phyloP scores from a whole-genome alignment of 92 coral and sea anemone species.

The Heteractis magnifica region DNA sequence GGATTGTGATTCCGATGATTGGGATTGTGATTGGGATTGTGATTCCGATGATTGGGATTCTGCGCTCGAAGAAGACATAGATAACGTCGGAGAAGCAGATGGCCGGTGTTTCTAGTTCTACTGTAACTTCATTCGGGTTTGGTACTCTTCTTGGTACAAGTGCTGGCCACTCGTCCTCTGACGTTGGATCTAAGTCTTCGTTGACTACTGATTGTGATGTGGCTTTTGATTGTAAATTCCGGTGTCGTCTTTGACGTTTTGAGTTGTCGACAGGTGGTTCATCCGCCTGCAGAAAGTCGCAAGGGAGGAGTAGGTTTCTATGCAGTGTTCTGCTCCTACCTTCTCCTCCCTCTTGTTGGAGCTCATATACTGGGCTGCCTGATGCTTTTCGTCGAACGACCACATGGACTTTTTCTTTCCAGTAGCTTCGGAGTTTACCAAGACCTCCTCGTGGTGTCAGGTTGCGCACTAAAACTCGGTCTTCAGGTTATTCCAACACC shows the following conservation, averaged over 20 bases:
- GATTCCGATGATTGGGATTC: no score
- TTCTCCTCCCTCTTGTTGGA: conserved; percentile 27
- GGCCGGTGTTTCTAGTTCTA: no score
- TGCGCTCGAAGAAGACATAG: no score
- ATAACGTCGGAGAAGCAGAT: no score
- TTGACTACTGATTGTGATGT: background rate
- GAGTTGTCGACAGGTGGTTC: background rate
- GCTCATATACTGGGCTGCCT: conserved; percentile 43
- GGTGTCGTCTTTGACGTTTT: background rate
- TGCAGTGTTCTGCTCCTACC: conserved; percentile 30
- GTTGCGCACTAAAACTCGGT: conserved; percentile 43
- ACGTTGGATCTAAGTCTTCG: background rate
- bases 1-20: no score
- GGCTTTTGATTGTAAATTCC: conserved; percentile 3
- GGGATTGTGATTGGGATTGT: no score
- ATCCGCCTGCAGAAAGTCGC: conserved; percentile 43
- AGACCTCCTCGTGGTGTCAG: conserved; percentile 42
- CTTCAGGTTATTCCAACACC: conserved; percentile 38
- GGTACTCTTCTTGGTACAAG: background rate
- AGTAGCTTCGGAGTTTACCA: conserved; percentile 39
- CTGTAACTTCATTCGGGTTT: background rate
- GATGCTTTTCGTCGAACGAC: conserved; percentile 35
- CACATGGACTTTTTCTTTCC: conserved; percentile 46
- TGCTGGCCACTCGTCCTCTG: conserved; percentile 12
- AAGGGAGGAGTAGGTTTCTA: conserved; percentile 46